Evolutionary conservation across 2,113 vertebrate genomes (phyloP), one percentile per base, ranked within the genome.

Genomic region (Saiga tatarica): DNA sequence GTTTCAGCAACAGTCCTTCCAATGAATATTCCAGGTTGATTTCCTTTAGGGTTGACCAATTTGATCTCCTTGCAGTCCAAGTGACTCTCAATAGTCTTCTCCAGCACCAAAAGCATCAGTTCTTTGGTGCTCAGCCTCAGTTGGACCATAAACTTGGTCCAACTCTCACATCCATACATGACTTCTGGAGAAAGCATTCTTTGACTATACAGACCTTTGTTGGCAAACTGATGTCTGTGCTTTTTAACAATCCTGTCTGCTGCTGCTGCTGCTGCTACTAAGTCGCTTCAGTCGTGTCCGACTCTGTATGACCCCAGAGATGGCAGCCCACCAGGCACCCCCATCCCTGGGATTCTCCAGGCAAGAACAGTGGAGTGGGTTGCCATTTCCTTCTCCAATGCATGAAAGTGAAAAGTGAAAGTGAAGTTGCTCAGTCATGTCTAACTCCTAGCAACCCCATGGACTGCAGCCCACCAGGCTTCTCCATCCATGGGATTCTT

Each of bases 251-350:
- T 25, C 19, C 10, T 71, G 8, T 23, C 67, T 71, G 57, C 57
- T 59, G 57, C 57, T 57, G 55, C 57, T 59, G 57, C 57, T 57
- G 55, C 57, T 59, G 57, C 57, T 59, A 11, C 57, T 59, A 59
- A 26, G 57, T 59, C 1, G 1, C 11, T 26, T 59, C 25, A 59
- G 25, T 59, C 5, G 25, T 59, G 57, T 26, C 25, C 1, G 0
- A 26, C 10, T 59, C 57, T 59, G 25, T 26, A 4, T 26, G 57
- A 59, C 57, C 4, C 57, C 57, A 59, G 25, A 59, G 10, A 59
- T 1, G 25, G 57, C 25, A 59, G 57, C 23, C 25, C 10, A 59
- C 57, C 23, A 59, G 9, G 9, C 57, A 25, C 23, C 9, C 23
- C 23, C 1, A 0, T 25, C 57, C 23, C 57, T 59, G 57, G 57